Evolutionary conservation across 2,888 invertebrate genomes (phyloP), one percentile per base, ranked within the genome.

Genomic region (Pachliopta kotzebuea): DNA sequence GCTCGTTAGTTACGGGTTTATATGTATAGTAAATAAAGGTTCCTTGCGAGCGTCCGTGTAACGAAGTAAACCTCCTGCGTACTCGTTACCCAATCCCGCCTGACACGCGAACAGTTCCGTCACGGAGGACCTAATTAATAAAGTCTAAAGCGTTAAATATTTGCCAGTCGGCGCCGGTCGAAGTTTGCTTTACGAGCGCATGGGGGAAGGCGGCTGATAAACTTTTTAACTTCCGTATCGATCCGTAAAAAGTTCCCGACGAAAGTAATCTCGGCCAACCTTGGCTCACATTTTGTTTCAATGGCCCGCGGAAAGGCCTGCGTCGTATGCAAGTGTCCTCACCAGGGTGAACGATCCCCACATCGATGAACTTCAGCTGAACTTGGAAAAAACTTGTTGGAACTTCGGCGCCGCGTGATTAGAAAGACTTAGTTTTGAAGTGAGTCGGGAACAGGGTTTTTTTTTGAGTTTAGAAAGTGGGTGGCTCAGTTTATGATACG

Each of bases 371-470:
- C 82, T 89, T 89, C 77, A 83, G 82, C 83, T 86, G 86, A 90
- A 90, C 89, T 91, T 89, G 88, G 85, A 90, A 90, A 89, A 87
- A 90, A 91, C 90, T 88, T 89, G 85, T 76, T 76, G 71, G 78
- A 89, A 90, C 80, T 90, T 89, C 83, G 85, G 85, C 87, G 88
- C 86, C 85, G 85, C 85, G 89, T 91, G 91, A 91, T 91, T 91
- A 91, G 90, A 88, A 89, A 85, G 89, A 90, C 89, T 91, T 90
- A 90, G 90, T 91, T 91, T 83, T 87, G 86, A 90, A 90, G 87
- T 88, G 84, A 88, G 88, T 86, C 83, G 84, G 80, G 85, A 87
- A 88, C 84, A 86, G 88, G 84, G 11, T 89, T 90, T 73, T 83
- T 86, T 87, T 72, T 90, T 86, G 87, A 90, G 89, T 89, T 91